phyloP scores from a whole-genome alignment of 2,797 vertebrate genomes.

The Euthynnus affinis region DNA sequence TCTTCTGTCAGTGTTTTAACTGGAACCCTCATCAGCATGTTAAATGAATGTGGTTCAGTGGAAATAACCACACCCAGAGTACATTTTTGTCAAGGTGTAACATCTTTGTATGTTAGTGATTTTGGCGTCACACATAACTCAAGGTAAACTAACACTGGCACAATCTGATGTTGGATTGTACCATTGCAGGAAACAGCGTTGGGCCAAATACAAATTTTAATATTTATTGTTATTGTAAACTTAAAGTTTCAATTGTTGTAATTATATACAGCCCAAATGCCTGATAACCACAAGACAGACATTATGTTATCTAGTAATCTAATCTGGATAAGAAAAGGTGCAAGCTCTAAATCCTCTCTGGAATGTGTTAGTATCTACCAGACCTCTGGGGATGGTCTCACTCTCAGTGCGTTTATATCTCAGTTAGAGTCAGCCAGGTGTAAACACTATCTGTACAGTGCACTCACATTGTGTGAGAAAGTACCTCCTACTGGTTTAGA shows the following conservation, averaged over 20 bases:
- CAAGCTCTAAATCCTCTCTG: slow-evolving; percentile 1
- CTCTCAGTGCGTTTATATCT: slow-evolving; percentile 15
- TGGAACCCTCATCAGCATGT: background rate
- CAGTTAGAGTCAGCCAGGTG: slow-evolving; percentile 37
- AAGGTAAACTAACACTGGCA: background rate
- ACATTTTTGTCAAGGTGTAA: background rate
- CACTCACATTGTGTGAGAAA: slow-evolving; percentile 47
- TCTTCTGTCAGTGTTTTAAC: background rate
- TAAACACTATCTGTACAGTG: slow-evolving; percentile 5
- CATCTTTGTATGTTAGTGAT: background rate
- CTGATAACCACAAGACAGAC: background rate
- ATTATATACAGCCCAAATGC: background rate
- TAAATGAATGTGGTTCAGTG: background rate
- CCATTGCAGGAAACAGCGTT: background rate
- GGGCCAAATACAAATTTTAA: background rate
- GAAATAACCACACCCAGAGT: slow-evolving; percentile 1
- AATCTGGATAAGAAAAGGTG: slow-evolving; percentile 4
- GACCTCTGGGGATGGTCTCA: background rate
- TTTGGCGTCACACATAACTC: background rate
- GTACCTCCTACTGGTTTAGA: slow-evolving; percentile 18
- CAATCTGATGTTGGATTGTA: background rate
- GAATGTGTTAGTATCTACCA: slow-evolving; percentile 24
- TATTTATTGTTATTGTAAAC: background rate
- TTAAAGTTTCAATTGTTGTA: background rate
- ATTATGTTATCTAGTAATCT: background rate